phyloP scores from a whole-genome alignment of 1,140 invertebrate genomes.

The Potamilus streckersoni region DNA sequence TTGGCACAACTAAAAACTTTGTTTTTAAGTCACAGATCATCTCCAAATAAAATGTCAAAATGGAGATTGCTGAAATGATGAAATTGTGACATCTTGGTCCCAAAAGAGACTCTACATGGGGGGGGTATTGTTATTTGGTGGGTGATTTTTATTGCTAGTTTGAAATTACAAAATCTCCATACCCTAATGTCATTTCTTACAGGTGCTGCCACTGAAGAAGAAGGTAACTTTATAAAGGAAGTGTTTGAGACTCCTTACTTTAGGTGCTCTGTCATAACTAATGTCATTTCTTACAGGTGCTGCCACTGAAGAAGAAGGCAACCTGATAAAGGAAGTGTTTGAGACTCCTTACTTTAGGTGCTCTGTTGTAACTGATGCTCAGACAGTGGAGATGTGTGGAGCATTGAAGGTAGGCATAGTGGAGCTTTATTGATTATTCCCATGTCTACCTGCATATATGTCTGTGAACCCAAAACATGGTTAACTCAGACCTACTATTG shows the following conservation, averaged over 20 bases:
- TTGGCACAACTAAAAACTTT: too few relatives aligned
- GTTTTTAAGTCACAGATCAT: too few relatives aligned
- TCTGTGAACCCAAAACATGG: background rate
- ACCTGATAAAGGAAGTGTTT: constrained; percentile 86
- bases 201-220: constrained; percentile 47
- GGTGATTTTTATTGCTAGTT: too few relatives aligned
- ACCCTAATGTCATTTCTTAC: constrained; percentile 1
- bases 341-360: constrained; percentile 96
- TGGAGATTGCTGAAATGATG: too few relatives aligned
- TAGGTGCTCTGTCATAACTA: constrained; percentile 93
- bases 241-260: constrained; percentile 97
- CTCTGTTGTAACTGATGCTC: constrained; percentile 92
- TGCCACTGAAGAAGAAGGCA: constrained; percentile 40
- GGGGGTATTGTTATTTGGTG: too few relatives aligned
- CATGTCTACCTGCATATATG: background rate
- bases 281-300: constrained; percentile 72
- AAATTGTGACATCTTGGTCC: too few relatives aligned
- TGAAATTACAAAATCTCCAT: too few relatives aligned
- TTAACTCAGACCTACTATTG: background rate
- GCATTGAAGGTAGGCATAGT: constrained; percentile 86
- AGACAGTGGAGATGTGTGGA: constrained; percentile 98
- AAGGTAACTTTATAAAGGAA: constrained; percentile 78
- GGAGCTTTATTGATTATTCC: constrained; percentile 1
- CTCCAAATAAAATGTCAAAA: too few relatives aligned
- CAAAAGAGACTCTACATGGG: too few relatives aligned